Base-by-base conservation (phyloP, 2,888 invertebrate genomes). In the Agrilus cyanescens region DNA sequence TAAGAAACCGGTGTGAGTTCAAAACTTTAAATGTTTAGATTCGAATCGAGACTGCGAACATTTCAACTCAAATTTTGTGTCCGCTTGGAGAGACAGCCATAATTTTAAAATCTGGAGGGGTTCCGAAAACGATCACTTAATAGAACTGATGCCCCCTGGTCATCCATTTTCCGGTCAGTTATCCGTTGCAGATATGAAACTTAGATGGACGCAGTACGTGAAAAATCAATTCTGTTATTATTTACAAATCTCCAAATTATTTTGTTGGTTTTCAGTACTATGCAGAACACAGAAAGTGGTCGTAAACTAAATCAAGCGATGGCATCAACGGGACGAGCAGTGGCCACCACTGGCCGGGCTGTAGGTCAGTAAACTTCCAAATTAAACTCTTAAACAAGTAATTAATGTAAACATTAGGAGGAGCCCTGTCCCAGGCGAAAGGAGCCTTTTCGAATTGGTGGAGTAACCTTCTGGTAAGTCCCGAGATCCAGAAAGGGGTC, bases 91-190 rank as follows among this genome's bases (percentile, higher is more conserved):
- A 62, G 73, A 77, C 32, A 95, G 94, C 0, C 83, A 88, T 54
- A 93, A 91, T 57, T 96, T 86, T 63, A 82, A 83, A 58, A 76
- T 81, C 49, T 96, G 96, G 95, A 62, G 79, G 46, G 73, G 72
- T 53, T 75, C 76, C 1, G 75, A 80, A 12, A 71, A 77, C 38
- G 75, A 77, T 43, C 75, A 79, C 29, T 80, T 89, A 52, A 71
- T 84, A 46, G 73, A 72, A 49, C 74, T 73, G 52, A 70, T 82
- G n/a, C 73, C 76, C 45, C 79, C 86, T 4, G 85, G 89, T 12
- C 97, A 97, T 71, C 93, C 95, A 1, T 95, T 89, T 69, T 85
- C 91, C 39, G 96, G 97, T 1, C 91, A 95, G 54, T 69, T 96
- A 10, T 93, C 90, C 12, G 88, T 96, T 14, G 80, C 88, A 39